Base-by-base conservation (phyloP, 2,888 invertebrate genomes). In the Kuschelorhynchus macadamiae region DNA sequence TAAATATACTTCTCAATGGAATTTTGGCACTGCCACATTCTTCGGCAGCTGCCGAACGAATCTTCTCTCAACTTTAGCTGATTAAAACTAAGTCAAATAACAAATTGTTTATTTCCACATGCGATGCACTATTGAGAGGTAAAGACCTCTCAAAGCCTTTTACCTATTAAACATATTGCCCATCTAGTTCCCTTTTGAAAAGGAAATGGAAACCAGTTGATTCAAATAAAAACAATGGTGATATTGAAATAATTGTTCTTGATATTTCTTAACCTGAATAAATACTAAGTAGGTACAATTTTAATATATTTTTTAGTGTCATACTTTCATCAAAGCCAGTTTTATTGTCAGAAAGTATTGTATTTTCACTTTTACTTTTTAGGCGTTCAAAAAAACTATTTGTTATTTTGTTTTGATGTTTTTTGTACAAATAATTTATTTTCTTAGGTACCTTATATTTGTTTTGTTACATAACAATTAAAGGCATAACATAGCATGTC, bases 41-140 rank as follows among this genome's bases (percentile, higher is more conserved):
- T 11, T 73, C 72, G 56, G 72, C 75, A 21, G 70, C 71, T 8
- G 74, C 71, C 61, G 70, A 76, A 44, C 32, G 74, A 47, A 71
- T 67, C 1, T 75, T 75, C 36, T 71, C 71, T 20, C 57, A 69
- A 33, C 49, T 72, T 14, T 69, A 72, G 47, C 42, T 67, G 14
- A 64, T 74, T n/a, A 75, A 75, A 72, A 62, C 64, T 14, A 75
- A 71, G 62, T 65, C 60, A 2, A 61, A 70, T 25, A 71, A 70
- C 39, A 67, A 71, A 62, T 49, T 52, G 25, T 53, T n/a, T 46
- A 41, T 62, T 16, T 20, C 36, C 18, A 41, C 36, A 12, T 55
- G 55, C 20, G 53, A 53, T 25, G 36, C 36, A 18, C 41, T 53
- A 33, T 36, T 53, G 33, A 36, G 41, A 36, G 36, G 39, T 18